Conservation (phyloP, 2,888 invertebrate genomes). For the Napeogenes inachia region DNA sequence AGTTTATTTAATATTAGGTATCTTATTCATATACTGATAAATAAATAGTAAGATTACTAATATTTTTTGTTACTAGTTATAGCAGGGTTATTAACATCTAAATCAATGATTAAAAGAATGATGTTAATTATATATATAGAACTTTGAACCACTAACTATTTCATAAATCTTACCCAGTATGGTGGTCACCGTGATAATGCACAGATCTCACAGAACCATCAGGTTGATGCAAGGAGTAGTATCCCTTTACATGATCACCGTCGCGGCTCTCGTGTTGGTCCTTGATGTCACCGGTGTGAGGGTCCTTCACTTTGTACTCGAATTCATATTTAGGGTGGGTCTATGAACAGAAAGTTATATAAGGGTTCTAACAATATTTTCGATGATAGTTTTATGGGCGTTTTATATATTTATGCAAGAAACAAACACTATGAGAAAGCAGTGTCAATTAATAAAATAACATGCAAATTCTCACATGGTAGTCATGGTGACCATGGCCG, state of each 20-base stretch:
- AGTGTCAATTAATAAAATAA: background rate
- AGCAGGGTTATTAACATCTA: no score
- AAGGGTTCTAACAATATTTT: background rate
- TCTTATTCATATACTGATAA: no score
- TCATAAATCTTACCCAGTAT: slow-evolving; percentile 39
- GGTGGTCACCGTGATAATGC: slow-evolving; percentile 65
- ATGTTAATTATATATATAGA: no score
- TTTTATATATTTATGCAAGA: background rate
- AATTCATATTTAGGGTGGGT: slow-evolving; percentile 40
- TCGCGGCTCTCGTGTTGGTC: slow-evolving; percentile 65
- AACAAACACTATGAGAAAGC: background rate
- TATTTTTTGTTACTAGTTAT: no score
- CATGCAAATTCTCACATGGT: slow-evolving; percentile 12
- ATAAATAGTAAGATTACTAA: no score
- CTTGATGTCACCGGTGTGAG: slow-evolving; percentile 49
- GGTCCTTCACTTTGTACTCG: slow-evolving; percentile 41
- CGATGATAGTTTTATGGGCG: no score
- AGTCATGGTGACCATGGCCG: slow-evolving; percentile 12
- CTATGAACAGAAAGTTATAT: background rate
- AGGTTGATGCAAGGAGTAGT: slow-evolving; percentile 69
- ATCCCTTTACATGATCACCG: slow-evolving; percentile 60
- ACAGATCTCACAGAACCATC: slow-evolving; percentile 68
- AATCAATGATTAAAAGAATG: no score
- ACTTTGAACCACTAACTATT: no score
- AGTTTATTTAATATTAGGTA: background rate